Evolutionary conservation across 2,113 vertebrate species (phyloP), one percentile per base, ranked within the genome.

Genomic region (Pseudolaguvia tuberculata): DNA sequence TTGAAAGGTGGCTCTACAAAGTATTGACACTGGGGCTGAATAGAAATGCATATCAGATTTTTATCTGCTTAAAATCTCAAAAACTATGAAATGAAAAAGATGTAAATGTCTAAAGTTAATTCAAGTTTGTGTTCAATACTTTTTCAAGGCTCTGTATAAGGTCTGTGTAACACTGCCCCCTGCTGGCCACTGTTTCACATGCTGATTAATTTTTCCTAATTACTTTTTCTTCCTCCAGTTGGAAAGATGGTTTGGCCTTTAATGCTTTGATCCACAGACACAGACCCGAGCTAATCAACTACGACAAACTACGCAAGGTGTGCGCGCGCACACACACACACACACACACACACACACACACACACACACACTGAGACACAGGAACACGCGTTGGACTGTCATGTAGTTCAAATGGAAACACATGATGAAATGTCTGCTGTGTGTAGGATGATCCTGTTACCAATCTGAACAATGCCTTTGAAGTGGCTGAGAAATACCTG

Each of bases 171-270:
- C 2, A 39, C 14, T 65, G 80, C 85, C 85, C 77, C 75, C 89
- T 88, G 77, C 0, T 88, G 88, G 84, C 73, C 23, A 1, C 73
- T 27, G 23, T 58, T 63, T 39, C 65, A 50, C 3, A 9, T 48
- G 9, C 1, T 1, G 4, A 18, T 7, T 67, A 13, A 42, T 42
- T 42, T 8, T 42, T 8, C 9, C 8, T 42, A 1, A 5, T 42
- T 8, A 1, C 39, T 9, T 42, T 42, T 9, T 42, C 39, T 42
- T 35, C 7, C 8, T 27, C 1, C 85, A 97, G 95, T 90, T 98
- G 96, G 96, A 98, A 98, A 75, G 95, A 98, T 0, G 95, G 96
- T 0, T 91, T 98, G 15, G 96, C 96, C 52, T 98, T 98, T 89
- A 98, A 98, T 0, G 95, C 95, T 47, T 86, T 98, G 83, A 98